phyloP scores from a whole-genome alignment of 2,888 invertebrate species.

The Papilio elwesi region DNA sequence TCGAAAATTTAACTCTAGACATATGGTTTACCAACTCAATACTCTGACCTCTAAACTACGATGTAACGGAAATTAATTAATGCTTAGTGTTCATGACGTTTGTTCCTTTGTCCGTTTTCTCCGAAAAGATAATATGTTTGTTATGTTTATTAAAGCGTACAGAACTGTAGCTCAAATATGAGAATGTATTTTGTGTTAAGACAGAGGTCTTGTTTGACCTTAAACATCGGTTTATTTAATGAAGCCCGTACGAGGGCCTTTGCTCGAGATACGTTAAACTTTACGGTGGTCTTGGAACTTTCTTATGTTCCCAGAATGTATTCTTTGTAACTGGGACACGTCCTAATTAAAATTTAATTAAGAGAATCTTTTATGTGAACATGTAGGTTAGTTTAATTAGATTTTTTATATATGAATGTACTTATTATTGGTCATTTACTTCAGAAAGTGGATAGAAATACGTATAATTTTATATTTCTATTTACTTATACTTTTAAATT shows the following conservation, averaged over 20 bases:
- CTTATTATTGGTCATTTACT: too few relatives aligned
- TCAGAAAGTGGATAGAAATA: too few relatives aligned
- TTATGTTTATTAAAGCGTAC: conserved; percentile 22
- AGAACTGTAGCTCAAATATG: conserved; percentile 25
- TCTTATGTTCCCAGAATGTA: conserved; percentile 27
- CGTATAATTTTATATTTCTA: too few relatives aligned
- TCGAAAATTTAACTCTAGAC: too few relatives aligned
- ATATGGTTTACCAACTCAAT: too few relatives aligned
- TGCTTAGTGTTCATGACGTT: neutral
- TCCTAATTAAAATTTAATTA: conserved; percentile 10
- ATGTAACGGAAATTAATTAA: conserved; percentile 5
- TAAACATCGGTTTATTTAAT: conserved; percentile 38
- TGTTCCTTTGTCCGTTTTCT: conserved; percentile 23
- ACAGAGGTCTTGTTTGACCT: conserved; percentile 26
- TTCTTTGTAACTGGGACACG: conserved; percentile 6
- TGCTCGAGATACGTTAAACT: conserved; percentile 25
- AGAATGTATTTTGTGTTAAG: conserved; percentile 5
- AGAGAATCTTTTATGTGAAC: neutral
- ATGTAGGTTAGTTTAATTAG: neutral
- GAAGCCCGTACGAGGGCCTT: conserved; percentile 29
- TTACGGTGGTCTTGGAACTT: conserved; percentile 30
- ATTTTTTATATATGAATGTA: neutral
- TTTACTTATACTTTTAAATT: too few relatives aligned
- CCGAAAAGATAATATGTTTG: neutral
- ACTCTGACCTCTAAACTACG: too few relatives aligned